Conservation (phyloP, 2,113 vertebrate species). For the Choloepus hoffmanni region DNA sequence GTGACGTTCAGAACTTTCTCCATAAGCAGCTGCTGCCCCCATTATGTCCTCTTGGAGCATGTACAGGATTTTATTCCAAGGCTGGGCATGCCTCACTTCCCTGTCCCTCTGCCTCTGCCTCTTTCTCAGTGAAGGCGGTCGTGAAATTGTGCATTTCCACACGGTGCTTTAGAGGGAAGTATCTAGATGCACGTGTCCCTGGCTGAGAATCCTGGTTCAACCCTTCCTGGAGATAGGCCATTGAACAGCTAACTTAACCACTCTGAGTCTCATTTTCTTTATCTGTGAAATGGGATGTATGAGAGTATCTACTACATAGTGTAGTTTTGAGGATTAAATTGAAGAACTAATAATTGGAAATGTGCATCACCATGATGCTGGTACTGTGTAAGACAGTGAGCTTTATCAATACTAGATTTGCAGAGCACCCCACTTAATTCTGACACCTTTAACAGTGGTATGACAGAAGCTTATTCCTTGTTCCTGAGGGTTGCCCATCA, state of each 20-base stretch:
- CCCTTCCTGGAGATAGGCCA: not conserved
- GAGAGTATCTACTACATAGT: not conserved
- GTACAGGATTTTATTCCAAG: not conserved
- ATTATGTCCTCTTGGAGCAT: not conserved
- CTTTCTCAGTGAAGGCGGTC: not conserved
- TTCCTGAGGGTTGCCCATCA: not conserved
- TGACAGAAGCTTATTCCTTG: not conserved
- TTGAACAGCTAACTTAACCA: not conserved
- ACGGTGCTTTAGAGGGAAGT: accelerated
- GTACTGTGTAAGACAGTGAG: not conserved
- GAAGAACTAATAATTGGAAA: conserved; percentile 16
- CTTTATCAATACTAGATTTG: not conserved
- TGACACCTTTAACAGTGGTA: not conserved
- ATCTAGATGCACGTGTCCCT: not conserved
- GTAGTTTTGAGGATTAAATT: not conserved
- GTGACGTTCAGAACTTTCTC: not conserved
- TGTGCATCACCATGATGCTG: not conserved
- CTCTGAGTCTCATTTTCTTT: too few species aligned
- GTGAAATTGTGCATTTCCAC: not conserved
- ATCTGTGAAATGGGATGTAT: too few species aligned
- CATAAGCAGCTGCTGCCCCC: not conserved
- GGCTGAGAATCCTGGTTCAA: not conserved
- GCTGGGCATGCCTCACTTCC: not conserved
- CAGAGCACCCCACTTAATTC: not conserved
- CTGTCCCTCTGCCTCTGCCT: not conserved